phyloP scores from a whole-genome alignment of 2,888 invertebrate species.

The Microplitis manilae region DNA sequence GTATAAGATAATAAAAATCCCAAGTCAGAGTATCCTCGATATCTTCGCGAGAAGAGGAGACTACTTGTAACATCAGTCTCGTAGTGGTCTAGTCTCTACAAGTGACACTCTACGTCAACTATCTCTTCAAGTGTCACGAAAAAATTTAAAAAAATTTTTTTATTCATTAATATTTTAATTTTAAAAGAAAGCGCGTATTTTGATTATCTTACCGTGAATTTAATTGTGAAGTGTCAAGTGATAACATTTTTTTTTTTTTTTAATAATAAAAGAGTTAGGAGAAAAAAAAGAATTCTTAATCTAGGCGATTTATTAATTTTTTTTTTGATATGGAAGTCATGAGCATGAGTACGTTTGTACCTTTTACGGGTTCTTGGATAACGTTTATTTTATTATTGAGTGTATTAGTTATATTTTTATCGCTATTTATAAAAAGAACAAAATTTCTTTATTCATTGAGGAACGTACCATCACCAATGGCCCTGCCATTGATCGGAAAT shows the following conservation, averaged over 20 bases:
- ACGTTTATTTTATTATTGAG: conserved; percentile 53
- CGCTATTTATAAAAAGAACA: conserved; percentile 52
- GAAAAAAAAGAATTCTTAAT: not conserved
- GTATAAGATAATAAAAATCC: conserved; percentile 9
- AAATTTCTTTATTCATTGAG: conserved; percentile 60
- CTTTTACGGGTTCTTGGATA: conserved; percentile 51
- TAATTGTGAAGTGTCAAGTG: conserved; percentile 15
- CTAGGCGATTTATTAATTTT: conserved; percentile 8
- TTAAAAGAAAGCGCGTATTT: not conserved
- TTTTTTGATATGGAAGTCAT: conserved; percentile 20
- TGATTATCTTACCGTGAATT: conserved; percentile 5
- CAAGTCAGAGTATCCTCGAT: conserved; percentile 19
- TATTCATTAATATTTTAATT: too few relatives aligned
- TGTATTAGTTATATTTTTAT: conserved; percentile 50
- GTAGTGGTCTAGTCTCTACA: not conserved
- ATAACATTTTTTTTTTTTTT: conserved; percentile 7
- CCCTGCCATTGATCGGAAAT: conserved; percentile 68
- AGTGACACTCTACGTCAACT: not conserved
- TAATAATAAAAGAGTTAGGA: not conserved
- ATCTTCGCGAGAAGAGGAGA: conserved; percentile 10
- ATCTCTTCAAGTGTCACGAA: not conserved
- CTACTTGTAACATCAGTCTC: not conserved
- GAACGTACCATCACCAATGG: conserved; percentile 63
- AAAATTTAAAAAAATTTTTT: not conserved
- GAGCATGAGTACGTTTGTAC: conserved; percentile 13